These are phyloP conservation scores for Himalopsyche phryganea DNA, from an alignment of 1,140 invertebrate species.

Conservation along the genomic window DNA sequence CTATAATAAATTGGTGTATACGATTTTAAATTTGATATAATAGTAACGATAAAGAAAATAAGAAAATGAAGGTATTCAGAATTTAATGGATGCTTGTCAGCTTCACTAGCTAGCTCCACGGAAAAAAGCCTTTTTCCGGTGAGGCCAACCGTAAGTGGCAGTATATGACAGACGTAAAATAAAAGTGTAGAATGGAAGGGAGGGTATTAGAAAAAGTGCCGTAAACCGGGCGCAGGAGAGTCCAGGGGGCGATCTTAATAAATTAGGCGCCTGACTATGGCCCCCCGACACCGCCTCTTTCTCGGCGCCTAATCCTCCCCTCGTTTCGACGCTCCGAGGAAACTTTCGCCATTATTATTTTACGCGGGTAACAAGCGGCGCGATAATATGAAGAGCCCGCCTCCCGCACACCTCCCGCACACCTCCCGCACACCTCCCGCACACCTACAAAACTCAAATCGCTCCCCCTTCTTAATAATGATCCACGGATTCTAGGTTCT, in stretches of 20 bases:
- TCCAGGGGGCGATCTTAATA: constrained; percentile 33
- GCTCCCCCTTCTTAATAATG: background rate
- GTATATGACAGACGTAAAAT: constrained; percentile 34
- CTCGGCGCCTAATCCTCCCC: constrained; percentile 5
- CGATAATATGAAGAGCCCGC: constrained; percentile 48
- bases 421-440: background rate
- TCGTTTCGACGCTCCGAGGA: constrained; percentile 32
- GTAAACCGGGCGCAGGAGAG: constrained; percentile 18
- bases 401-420: background rate
- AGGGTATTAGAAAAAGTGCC: constrained; percentile 32
- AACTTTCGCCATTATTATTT: constrained; percentile 57
- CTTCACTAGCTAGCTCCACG: background rate
- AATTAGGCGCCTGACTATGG: constrained; percentile 29
- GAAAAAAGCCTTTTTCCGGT: constrained; percentile 18
- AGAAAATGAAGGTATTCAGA: too few relatives aligned
- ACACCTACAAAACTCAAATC: too few relatives aligned
- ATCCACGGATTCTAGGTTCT: background rate
- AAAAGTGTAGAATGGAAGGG: constrained; percentile 34
- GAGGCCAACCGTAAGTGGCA: constrained; percentile 30
- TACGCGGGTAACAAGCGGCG: constrained; percentile 56
- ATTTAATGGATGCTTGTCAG: too few relatives aligned
- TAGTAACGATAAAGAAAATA: too few relatives aligned
- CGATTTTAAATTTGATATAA: too few relatives aligned
- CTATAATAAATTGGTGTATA: too few relatives aligned
- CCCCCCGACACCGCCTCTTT: constrained; percentile 6